Evolutionary conservation across 37 sponge, comb jelly and placozoan species (phyloP).

Genomic region (Hexactinellida sp.): DNA sequence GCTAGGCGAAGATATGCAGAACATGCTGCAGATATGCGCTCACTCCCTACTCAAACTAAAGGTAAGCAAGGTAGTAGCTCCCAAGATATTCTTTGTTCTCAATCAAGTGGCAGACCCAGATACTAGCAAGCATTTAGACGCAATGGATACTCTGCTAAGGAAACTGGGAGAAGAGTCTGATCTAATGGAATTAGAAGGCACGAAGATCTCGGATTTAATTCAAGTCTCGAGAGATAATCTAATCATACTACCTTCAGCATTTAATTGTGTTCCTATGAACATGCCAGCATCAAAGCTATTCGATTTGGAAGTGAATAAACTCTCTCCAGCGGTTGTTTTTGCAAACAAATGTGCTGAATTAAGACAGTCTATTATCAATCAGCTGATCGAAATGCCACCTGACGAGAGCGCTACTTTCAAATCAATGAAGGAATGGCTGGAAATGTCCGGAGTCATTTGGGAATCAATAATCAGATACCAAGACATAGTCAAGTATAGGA

Average conservation of each 20-base stretch:
- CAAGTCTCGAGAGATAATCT: background rate
- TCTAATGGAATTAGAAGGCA: background rate
- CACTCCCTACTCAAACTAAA: background rate
- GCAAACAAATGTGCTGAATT: background rate
- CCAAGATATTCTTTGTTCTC: conserved; percentile 12
- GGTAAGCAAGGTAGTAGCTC: background rate
- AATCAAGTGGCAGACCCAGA: background rate
- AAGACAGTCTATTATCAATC: background rate
- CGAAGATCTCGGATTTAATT: background rate
- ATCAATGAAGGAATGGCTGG: background rate
- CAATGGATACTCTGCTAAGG: background rate
- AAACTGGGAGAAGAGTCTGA: background rate
- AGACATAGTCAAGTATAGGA: background rate
- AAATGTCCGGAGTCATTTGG: conserved; percentile 6
- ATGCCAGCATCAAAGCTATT: background rate
- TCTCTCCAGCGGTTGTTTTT: background rate
- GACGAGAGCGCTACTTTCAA: background rate
- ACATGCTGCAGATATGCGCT: background rate
- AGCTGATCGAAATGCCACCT: background rate
- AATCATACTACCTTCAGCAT: background rate
- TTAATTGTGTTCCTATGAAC: background rate
- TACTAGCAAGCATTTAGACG: background rate
- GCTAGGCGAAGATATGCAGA: background rate
- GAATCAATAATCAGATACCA: background rate
- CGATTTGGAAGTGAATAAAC: background rate